phyloP scores from a whole-genome alignment of 1,140 invertebrate species.

The Cydia amplana region DNA sequence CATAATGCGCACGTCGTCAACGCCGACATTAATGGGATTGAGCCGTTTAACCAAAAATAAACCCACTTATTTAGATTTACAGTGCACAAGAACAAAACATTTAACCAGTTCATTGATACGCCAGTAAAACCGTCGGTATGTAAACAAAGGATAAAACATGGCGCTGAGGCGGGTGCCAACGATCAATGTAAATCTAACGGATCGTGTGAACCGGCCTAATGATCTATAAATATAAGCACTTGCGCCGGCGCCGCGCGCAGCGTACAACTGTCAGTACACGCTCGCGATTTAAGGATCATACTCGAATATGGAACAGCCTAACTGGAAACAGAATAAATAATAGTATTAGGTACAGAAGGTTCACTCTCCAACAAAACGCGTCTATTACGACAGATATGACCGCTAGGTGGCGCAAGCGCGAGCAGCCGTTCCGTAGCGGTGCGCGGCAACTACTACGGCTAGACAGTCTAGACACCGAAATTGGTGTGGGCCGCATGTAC shows the following conservation, averaged over 20 bases:
- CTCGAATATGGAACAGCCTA: not conserved
- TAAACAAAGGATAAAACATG: slow-evolving; percentile 1
- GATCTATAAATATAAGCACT: not conserved
- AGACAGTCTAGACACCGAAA: too few species aligned
- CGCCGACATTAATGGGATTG: slow-evolving; percentile 4
- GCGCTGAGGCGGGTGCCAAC: not conserved
- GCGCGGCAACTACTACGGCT: too few species aligned
- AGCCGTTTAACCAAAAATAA: not conserved
- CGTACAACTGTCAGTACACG: not conserved
- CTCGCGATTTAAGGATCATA: not conserved
- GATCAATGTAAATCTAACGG: not conserved
- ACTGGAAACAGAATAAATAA: too few species aligned
- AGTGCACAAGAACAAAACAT: not conserved
- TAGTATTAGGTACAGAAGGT: too few species aligned
- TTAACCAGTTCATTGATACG: not conserved
- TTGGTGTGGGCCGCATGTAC: too few species aligned
- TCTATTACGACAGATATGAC: too few species aligned
- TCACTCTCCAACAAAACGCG: too few species aligned
- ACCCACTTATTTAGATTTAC: slow-evolving; percentile 16
- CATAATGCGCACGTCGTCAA: not conserved
- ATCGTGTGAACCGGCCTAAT: slow-evolving; percentile 15
- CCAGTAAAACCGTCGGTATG: not conserved
- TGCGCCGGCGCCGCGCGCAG: slow-evolving; percentile 10
- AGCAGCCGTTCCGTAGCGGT: too few species aligned
- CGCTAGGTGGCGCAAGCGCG: too few species aligned